Conservation (phyloP, 1,140 invertebrate species). For the Leptinotarsa undecemlineata region DNA sequence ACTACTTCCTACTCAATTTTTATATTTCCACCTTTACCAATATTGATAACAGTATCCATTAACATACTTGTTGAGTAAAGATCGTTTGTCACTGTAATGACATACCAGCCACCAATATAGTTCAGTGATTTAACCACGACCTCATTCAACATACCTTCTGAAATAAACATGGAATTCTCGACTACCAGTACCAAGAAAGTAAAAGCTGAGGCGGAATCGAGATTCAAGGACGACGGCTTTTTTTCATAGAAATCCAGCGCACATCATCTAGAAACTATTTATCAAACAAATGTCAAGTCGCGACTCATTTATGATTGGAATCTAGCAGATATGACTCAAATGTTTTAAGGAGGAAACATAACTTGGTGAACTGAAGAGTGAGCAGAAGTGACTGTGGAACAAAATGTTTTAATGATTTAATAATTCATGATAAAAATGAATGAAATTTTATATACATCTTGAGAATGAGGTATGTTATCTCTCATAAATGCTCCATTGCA, state of each 20-base stretch:
- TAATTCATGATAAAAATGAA: too few relatives aligned
- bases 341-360: too few relatives aligned
- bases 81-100: neutral
- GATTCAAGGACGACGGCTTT: neutral
- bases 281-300: conserved; percentile 5
- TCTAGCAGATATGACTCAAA: neutral
- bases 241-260: neutral
- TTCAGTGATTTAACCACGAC: neutral
- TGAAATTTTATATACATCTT: too few relatives aligned
- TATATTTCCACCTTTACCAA: too few relatives aligned
- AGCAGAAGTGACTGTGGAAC: too few relatives aligned
- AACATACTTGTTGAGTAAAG: neutral
- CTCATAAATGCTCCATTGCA: too few relatives aligned
- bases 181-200: neutral
- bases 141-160: conserved; percentile 2
- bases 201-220: neutral
- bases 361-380: too few relatives aligned
- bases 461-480: too few relatives aligned
- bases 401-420: too few relatives aligned
- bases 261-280: neutral
- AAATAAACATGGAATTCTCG: neutral
- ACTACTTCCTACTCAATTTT: too few relatives aligned
- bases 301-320: neutral
- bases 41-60: too few relatives aligned
- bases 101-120: conserved; percentile 1